phyloP scores from a whole-genome alignment of 2,113 vertebrate genomes.

The Poeciliopsis retropinna region DNA sequence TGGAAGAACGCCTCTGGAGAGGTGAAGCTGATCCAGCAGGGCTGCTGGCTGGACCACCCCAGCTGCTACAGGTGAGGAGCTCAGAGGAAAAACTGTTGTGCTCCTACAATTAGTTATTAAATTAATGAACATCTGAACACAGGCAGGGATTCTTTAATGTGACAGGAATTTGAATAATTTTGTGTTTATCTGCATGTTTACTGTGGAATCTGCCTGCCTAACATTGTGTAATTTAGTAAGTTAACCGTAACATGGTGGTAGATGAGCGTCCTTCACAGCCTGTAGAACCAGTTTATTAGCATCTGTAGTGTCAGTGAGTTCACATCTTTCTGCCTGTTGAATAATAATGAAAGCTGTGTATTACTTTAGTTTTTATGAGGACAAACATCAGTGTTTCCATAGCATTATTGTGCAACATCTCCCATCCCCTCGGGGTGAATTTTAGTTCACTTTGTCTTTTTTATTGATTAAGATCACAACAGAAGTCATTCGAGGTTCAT shows the following conservation, averaged over 20 bases:
- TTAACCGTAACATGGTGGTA: background rate
- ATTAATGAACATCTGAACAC: too few relatives aligned
- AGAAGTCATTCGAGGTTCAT: too few relatives aligned
- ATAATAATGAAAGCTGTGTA: background rate
- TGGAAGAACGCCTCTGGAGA: conserved; percentile 94
- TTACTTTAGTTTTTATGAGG: background rate
- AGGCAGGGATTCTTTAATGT: too few relatives aligned
- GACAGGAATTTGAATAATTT: too few relatives aligned
- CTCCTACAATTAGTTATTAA: background rate
- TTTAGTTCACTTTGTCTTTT: background rate
- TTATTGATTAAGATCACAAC: too few relatives aligned
- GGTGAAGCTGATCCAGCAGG: conserved; percentile 92
- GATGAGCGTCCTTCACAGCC: background rate
- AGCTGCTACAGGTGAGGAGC: conserved; percentile 89
- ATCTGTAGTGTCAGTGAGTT: background rate
- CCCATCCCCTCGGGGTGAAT: background rate
- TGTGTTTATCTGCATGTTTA: background rate
- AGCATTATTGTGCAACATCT: too few relatives aligned
- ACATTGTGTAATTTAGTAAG: background rate
- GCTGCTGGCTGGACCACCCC: conserved; percentile 95
- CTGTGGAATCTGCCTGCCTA: background rate
- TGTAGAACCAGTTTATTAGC: background rate
- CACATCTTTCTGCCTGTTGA: background rate
- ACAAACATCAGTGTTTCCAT: background rate
- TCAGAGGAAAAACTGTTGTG: background rate